These are phyloP conservation scores for Scylla paramamosain DNA, from an alignment of 1,140 invertebrate genomes.

Conservation along the genomic window DNA sequence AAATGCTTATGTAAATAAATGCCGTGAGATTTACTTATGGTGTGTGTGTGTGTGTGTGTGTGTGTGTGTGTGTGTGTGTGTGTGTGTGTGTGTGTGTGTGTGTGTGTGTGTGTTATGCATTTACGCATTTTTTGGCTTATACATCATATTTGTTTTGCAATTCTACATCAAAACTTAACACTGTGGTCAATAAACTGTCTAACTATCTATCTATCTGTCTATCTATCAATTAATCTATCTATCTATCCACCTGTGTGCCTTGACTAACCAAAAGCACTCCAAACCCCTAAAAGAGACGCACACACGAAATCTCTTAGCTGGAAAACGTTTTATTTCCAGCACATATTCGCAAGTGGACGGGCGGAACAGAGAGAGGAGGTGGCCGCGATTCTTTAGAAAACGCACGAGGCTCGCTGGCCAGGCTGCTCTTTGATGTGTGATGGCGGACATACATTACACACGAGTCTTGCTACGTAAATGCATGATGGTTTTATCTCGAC, in stretches of 20 bases:
- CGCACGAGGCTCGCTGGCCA: too few relatives aligned
- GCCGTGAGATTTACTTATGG: background rate
- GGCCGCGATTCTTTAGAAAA: too few relatives aligned
- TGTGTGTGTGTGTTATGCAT: background rate
- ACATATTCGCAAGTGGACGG: too few relatives aligned
- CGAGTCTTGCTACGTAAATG: too few relatives aligned
- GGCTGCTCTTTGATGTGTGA: too few relatives aligned
- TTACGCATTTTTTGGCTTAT: background rate
- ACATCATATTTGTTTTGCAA: background rate
- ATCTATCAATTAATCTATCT: background rate
- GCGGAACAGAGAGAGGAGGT: too few relatives aligned
- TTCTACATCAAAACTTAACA: background rate
- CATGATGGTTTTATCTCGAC: too few relatives aligned
- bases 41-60: slow-evolving; percentile 47
- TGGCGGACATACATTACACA: too few relatives aligned
- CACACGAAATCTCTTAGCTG: too few relatives aligned
- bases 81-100: slow-evolving; percentile 2
- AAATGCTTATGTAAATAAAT: background rate
- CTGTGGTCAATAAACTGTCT: background rate
- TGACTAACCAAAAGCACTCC: background rate
- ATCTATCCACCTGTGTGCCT: background rate
- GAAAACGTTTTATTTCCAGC: too few relatives aligned
- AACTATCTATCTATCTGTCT: background rate
- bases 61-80: slow-evolving; percentile 39
- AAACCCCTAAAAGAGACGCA: too few relatives aligned